Percentiles rank a stretch among this genome's conserved stretches.
phyloP scores from a whole-genome alignment of 2,797 vertebrate species.

The Danio tinwini region DNA sequence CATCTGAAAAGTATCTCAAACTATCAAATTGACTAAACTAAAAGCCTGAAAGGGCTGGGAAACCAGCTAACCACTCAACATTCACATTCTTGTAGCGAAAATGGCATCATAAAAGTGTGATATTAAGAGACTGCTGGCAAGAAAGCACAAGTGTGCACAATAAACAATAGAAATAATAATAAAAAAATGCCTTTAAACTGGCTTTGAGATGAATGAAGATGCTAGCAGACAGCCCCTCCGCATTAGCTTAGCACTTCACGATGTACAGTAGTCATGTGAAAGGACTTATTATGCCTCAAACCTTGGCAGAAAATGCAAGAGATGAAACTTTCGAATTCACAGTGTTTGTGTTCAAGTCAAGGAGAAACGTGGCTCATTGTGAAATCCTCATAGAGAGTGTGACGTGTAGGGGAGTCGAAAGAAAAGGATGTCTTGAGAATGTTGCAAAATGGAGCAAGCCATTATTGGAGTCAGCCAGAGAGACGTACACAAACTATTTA shows the following conservation, averaged over 20 bases:
- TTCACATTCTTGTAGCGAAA: neutral
- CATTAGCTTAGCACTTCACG: neutral
- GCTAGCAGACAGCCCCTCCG: neutral
- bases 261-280: neutral
- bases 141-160: neutral
- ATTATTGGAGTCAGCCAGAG: constrained; percentile 10
- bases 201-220: neutral
- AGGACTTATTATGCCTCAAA: constrained; percentile 72
- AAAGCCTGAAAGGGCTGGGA: neutral
- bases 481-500: constrained; percentile 69
- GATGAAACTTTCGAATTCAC: constrained; percentile 73
- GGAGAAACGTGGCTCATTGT: constrained; percentile 71
- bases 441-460: constrained; percentile 18
- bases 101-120: neutral
- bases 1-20: neutral
- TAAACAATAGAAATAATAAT: neutral
- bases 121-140: neutral
- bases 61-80: neutral
- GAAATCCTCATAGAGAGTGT: constrained; percentile 33
- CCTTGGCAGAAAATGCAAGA: constrained; percentile 74
- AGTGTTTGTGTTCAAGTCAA: constrained; percentile 74
- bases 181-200: neutral
- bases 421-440: constrained; percentile 7
- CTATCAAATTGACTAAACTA: neutral
- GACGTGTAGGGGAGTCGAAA: constrained; percentile 54